Evolutionary conservation across 2,888 invertebrate genomes (phyloP).

Genomic region (Pteria penguin): DNA sequence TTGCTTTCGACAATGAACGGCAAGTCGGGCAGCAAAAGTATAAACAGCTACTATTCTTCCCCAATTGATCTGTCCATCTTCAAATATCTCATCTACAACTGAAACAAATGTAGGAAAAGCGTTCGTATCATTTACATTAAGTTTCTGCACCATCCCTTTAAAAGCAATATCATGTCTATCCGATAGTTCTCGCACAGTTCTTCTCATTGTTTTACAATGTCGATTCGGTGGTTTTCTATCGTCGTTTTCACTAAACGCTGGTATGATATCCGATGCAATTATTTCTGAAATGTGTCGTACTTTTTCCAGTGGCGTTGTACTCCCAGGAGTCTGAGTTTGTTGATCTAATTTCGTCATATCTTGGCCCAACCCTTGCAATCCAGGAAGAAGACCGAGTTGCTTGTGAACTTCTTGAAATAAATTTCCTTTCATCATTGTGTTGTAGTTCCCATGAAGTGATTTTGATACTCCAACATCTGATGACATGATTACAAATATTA

Average conservation of each 20-base stretch:
- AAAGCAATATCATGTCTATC: conserved; percentile 75
- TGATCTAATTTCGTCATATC: conserved; percentile 61
- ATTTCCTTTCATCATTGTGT: conserved; percentile 43
- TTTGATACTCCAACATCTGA: conserved; percentile 1
- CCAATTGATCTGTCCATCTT: conserved; percentile 78
- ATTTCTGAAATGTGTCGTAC: conserved; percentile 69
- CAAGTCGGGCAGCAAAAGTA: conserved; percentile 74
- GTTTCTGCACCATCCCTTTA: conserved; percentile 74
- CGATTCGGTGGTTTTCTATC: conserved; percentile 65
- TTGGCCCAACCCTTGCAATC: conserved; percentile 66
- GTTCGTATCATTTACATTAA: conserved; percentile 67
- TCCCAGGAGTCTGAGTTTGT: conserved; percentile 63
- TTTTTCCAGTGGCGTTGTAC: conserved; percentile 65
- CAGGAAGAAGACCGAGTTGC: conserved; percentile 67
- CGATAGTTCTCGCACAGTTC: conserved; percentile 75
- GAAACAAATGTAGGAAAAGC: conserved; percentile 72
- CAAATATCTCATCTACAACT: conserved; percentile 77
- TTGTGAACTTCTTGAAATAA: conserved; percentile 70
- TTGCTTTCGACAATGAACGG: conserved; percentile 59
- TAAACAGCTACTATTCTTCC: conserved; percentile 78
- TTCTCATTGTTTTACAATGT: conserved; percentile 76
- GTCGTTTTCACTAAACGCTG: conserved; percentile 59
- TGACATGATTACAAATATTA: conserved; percentile 8
- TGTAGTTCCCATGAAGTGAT: conserved; percentile 13
- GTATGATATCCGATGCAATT: conserved; percentile 69